Base-by-base conservation (phyloP, 2,888 invertebrate species). In the Amphipoea lucens region DNA sequence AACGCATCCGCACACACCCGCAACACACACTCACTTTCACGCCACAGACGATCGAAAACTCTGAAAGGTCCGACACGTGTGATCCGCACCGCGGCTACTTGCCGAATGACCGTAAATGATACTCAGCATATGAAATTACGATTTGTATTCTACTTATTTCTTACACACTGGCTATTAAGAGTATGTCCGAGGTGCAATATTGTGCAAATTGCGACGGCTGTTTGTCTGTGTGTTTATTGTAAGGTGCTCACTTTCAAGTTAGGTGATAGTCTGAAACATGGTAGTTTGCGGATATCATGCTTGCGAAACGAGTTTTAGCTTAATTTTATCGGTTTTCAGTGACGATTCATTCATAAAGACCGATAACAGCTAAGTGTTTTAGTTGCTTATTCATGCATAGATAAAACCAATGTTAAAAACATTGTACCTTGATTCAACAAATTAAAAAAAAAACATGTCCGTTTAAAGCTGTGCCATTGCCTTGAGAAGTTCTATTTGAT, bases 1-100 rank as follows among this genome's bases (percentile, higher is more conserved):
- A 88, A 93, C 93, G 90, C 96, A 96, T 96, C 90, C 95, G 96
- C 93, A 83, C 93, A 87, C 83, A 88, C 80, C 83, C 90, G 83
- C 76, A 83, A 62, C 57, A 78, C 74, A 69, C 77, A 83, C 81
- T 79, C 92, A 93, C 93, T 92, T 91, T 92, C 91, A 91, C 91
- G 90, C 87, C 79, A 84, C 81, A 79, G 57, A 78, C 82, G 86
- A 72, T 82, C 79, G 81, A 77, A 85, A 83, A 79, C 73, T 82
- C 83, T 81, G 76, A 74, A 92, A 73, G 79, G 80, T 82, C 82
- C 76, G 80, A 92, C 91, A 91, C 95, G 95, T 92, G 92, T 92
- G 92, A 88, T 77, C 92, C 66, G 84, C 85, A 75, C 92, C 87
- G 87, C 89, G 91, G 84, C 90, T 87, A 87, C 87, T 90, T 90